Evolutionary conservation across 1,140 invertebrate species (phyloP), one percentile per base, ranked within the genome.

Genomic region (Brachionus koreanus): DNA sequence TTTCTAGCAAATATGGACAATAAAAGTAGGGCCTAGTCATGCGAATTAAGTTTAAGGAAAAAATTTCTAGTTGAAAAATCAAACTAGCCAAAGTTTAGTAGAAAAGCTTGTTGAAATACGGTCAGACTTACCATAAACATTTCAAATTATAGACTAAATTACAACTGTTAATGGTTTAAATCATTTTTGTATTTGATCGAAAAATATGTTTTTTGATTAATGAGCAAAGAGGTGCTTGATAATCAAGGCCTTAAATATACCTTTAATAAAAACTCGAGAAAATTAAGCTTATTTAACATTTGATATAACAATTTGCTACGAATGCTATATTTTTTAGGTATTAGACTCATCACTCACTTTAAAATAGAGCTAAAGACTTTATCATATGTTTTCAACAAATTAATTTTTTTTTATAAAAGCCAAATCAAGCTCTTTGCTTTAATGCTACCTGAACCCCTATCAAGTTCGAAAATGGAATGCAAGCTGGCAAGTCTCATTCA

Each of bases 81-180:
- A 46, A 29, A 63, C 35, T n/a, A 65, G 29, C 12, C 13, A 65
- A 65, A 65, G 29, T 1, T 19, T 33, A 33, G 25, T 37, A 29
- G n/a, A 33, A 29, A 35, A 33, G 29, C 29, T 65, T 65, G 63
- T 65, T 65, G 63, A 65, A 65, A 65, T 13, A 25, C 63, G 25
- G 63, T 65, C 63, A 65, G 63, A 65, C 63, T 33, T 65, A 65
- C 33, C 25, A 65, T 37, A 65, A 65, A 65, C 25, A 33, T 65
- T 33, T 37, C 63, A 65, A 65, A 33, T 37, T 65, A 33, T 65
- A 33, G 33, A 65, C 25, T 65, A 65, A 65, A 65, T 65, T 65
- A 37, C 63, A 65, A 65, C 63, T 65, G 63, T 65, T 65, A 65
- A 65, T 65, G 63, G 29, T 65, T 33, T 65, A 33, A 65, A 65